Evolutionary conservation across 2,113 vertebrate species (phyloP).

Genomic region (Tringa solitaria): DNA sequence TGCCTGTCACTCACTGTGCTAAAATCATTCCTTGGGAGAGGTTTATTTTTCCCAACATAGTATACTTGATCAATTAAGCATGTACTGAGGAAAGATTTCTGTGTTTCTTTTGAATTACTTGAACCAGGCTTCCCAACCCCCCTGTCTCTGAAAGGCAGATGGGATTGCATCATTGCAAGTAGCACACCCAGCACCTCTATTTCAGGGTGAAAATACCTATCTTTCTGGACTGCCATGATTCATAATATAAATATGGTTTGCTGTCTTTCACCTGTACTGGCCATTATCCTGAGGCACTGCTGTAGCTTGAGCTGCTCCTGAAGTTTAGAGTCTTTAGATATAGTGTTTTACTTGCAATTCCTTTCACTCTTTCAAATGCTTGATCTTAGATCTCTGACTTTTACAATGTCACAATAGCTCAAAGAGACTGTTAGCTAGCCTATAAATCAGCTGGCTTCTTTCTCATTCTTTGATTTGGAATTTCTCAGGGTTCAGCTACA

Average conservation of each 20-base stretch:
- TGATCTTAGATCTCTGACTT: constrained; percentile 19
- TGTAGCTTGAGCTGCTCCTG: not conserved
- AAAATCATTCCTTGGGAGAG: not conserved
- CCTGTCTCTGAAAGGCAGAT: not conserved
- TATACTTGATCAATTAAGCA: not conserved
- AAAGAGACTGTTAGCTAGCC: not conserved
- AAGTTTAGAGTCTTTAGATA: not conserved
- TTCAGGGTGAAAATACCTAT: not conserved
- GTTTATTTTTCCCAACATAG: rapidly evolving
- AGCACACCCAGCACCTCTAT: not conserved
- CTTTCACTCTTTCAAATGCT: constrained; percentile 26
- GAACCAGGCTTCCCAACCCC: not conserved
- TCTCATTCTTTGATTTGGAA: constrained; percentile 4
- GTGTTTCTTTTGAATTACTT: not conserved
- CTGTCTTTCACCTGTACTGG: not conserved
- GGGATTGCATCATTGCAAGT: not conserved
- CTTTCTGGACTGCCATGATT: not conserved
- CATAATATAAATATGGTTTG: not conserved
- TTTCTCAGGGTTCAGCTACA: not conserved
- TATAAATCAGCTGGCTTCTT: not conserved
- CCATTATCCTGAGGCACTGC: not conserved
- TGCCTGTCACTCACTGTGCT: not conserved
- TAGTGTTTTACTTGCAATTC: not conserved
- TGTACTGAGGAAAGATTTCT: not conserved
- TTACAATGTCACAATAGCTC: not conserved